phyloP scores from a whole-genome alignment of 1,140 invertebrate species.

The Euwallacea similis region DNA sequence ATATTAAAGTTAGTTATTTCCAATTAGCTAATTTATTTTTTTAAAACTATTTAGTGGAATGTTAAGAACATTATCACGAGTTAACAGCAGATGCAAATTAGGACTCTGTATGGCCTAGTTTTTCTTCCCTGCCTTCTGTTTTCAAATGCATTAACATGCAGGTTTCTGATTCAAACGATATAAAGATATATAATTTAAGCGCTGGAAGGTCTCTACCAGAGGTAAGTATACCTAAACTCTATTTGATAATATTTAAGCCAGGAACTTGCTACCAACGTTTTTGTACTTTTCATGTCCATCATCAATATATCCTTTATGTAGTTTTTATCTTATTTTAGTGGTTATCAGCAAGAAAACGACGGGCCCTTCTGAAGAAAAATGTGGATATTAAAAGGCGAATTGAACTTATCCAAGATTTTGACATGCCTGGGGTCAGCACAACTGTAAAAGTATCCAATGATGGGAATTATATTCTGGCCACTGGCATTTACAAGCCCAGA shows the following conservation, averaged over 20 bases:
- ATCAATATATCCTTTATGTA: neutral
- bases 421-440: slow-evolving; percentile 94
- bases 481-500: slow-evolving; percentile 96
- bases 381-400: slow-evolving; percentile 86
- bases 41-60: too few relatives aligned
- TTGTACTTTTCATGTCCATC: neutral
- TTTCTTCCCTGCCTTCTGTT: neutral
- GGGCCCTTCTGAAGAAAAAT: slow-evolving; percentile 87
- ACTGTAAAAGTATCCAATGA: slow-evolving; percentile 86
- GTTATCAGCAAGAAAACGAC: slow-evolving; percentile 87
- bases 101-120: neutral
- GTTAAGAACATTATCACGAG: too few relatives aligned
- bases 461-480: slow-evolving; percentile 88
- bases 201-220: slow-evolving; percentile 95
- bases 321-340: slow-evolving; percentile 67
- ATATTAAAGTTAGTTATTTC: too few relatives aligned
- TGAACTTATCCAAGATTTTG: slow-evolving; percentile 98
- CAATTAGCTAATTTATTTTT: too few relatives aligned
- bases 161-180: slow-evolving; percentile 85
- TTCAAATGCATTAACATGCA: slow-evolving; percentile 60
- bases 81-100: too few relatives aligned
- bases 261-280: slow-evolving; percentile 4
- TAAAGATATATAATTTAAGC: slow-evolving; percentile 98
- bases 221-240: slow-evolving; percentile 68
- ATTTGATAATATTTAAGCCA: neutral